Conservation (phyloP, 2,113 vertebrate genomes). For the Gracilinanus agilis region DNA sequence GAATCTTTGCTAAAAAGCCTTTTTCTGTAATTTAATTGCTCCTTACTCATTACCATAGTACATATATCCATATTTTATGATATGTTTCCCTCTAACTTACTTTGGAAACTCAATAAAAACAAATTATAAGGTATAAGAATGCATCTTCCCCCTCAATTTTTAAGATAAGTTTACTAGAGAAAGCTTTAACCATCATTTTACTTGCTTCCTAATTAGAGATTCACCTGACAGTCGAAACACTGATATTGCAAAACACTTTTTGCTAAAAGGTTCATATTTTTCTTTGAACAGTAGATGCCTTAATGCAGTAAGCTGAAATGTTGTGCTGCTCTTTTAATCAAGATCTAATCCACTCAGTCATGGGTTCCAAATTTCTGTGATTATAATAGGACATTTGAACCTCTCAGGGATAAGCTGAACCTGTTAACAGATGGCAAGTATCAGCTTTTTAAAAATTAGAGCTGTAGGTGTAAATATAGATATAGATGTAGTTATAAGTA, state of each 20-base stretch:
- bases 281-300: constrained; percentile 13
- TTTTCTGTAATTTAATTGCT: constrained; percentile 54
- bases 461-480: neutral
- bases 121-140: constrained; percentile 11
- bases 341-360: constrained; percentile 17
- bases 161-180: constrained; percentile 28
- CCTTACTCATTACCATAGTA: constrained; percentile 27
- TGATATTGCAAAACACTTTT: constrained; percentile 27
- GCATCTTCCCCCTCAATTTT: constrained; percentile 42
- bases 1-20: constrained; percentile 37
- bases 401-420: neutral
- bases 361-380: constrained; percentile 9
- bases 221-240: constrained; percentile 29
- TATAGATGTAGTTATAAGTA: neutral
- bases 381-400: neutral
- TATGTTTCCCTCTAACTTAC: constrained; percentile 28
- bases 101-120: constrained; percentile 49
- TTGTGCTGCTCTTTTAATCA: neutral
- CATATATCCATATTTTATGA: neutral
- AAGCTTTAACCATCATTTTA: constrained; percentile 18
- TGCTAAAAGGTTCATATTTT: constrained; percentile 23
- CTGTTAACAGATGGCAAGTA: constrained; percentile 40
- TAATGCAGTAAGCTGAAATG: constrained; percentile 54
- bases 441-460: constrained; percentile 16
- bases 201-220: constrained; percentile 25